phyloP scores from a whole-genome alignment of 2,797 vertebrate genomes.

The Spea hammondii region DNA sequence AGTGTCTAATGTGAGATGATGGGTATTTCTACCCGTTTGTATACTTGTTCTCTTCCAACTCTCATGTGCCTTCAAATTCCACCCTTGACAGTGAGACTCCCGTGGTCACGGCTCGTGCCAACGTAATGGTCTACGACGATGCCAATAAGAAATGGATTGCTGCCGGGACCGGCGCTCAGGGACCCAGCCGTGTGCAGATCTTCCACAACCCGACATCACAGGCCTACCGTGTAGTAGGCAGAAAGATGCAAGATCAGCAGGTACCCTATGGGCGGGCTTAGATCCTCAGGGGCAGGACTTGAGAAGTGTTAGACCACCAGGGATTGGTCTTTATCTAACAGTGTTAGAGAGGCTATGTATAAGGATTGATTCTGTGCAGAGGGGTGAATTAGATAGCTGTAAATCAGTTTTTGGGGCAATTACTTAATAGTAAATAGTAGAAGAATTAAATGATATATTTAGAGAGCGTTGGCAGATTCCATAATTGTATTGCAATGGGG shows the following conservation, averaged over 20 bases:
- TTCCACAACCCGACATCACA: slow-evolving; percentile 82
- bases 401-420: no score
- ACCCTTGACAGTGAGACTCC: slow-evolving; percentile 77
- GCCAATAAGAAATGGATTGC: slow-evolving; percentile 85
- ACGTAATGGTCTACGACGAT: slow-evolving; percentile 91
- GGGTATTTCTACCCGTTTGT: neutral
- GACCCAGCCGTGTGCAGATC: slow-evolving; percentile 88
- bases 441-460: no score
- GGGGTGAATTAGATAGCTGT: no score
- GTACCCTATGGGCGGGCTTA: slow-evolving; percentile 57
- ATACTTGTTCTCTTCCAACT: neutral
- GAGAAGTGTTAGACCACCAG: no score
- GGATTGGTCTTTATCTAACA: no score
- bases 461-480: no score
- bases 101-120: slow-evolving; percentile 85
- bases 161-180: slow-evolving; percentile 76
- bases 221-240: slow-evolving; percentile 85
- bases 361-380: no score
- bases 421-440: no score
- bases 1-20: neutral
- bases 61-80: neutral
- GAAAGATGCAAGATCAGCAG: slow-evolving; percentile 90
- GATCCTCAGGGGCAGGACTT: neutral
- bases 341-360: no score
- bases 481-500: no score